A percentile compares a stretch with the other conserved stretches of the same genome.
phyloP scores from a whole-genome alignment of 1,140 invertebrate genomes.

The Drosophila kikkawai region DNA sequence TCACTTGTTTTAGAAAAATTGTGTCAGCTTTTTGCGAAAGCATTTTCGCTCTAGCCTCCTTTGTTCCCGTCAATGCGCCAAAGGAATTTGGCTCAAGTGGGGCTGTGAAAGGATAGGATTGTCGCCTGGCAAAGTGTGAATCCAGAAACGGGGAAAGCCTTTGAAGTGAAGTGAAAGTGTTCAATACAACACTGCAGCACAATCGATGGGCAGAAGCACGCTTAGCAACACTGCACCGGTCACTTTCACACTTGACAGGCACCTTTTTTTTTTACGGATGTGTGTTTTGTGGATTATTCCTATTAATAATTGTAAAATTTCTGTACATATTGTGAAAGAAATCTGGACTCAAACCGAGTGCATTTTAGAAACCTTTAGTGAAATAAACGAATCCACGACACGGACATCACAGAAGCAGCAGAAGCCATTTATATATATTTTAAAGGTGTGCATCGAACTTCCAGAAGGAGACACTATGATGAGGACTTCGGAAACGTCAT shows the following conservation, averaged over 20 bases:
- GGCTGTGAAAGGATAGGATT: slow-evolving; percentile 31
- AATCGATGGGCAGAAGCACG: slow-evolving; percentile 5
- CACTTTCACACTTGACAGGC: slow-evolving; percentile 34
- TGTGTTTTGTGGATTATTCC: slow-evolving; percentile 11
- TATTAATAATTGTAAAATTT: slow-evolving; percentile 53
- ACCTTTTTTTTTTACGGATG: slow-evolving; percentile 18
- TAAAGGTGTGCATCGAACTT: neutral
- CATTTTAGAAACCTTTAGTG: slow-evolving; percentile 1
- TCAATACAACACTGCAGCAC: slow-evolving; percentile 33
- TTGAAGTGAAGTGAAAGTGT: slow-evolving; percentile 44
- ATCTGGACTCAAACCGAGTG: slow-evolving; percentile 2
- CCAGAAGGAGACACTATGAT: slow-evolving; percentile 8
- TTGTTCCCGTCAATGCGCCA: slow-evolving; percentile 65
- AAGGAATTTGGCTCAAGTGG: slow-evolving; percentile 69
- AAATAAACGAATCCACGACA: neutral
- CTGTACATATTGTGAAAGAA: slow-evolving; percentile 32
- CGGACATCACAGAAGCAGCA: neutral
- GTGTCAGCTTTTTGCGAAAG: slow-evolving; percentile 60
- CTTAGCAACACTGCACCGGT: slow-evolving; percentile 30
- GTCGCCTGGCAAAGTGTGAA: slow-evolving; percentile 17
- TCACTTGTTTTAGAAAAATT: slow-evolving; percentile 42
- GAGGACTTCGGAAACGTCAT: neutral
- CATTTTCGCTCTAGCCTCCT: slow-evolving; percentile 35
- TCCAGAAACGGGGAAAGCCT: neutral
- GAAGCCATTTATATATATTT: neutral